These are phyloP conservation scores for Neotoma lepida DNA, from an alignment of 2,113 vertebrate species.

Conservation along the genomic window DNA sequence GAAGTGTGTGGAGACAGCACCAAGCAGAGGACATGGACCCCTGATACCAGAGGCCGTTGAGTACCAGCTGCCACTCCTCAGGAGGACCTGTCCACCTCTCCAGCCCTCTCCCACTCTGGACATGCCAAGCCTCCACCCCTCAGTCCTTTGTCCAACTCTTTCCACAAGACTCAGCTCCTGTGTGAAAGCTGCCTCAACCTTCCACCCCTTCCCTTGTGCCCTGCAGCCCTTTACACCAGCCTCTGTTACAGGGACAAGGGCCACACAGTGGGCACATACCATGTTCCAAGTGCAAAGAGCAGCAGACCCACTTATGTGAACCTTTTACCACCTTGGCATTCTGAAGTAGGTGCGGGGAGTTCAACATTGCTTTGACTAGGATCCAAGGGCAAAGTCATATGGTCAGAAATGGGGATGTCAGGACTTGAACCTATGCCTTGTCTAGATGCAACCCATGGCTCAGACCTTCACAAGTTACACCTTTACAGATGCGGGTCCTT, in stretches of 20 bases:
- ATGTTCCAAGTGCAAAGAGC: background rate
- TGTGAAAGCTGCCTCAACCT: background rate
- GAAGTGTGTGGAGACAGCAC: background rate
- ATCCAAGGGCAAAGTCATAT: background rate
- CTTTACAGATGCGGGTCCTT: accelerated
- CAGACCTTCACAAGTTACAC: accelerated
- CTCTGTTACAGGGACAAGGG: background rate
- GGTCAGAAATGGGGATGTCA: background rate
- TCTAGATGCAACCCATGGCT: accelerated
- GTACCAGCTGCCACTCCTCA: background rate
- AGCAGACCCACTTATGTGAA: accelerated
- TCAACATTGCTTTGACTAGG: background rate
- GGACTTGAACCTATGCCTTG: accelerated
- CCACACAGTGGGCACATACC: accelerated
- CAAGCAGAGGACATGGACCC: accelerated
- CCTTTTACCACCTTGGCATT: accelerated
- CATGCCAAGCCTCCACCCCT: background rate
- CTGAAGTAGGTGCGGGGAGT: accelerated
- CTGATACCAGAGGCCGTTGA: background rate
- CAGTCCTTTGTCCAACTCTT: background rate
- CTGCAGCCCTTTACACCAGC: too few relatives aligned
- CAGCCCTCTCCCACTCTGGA: background rate
- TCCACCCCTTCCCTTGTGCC: background rate
- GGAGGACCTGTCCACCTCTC: too few relatives aligned
- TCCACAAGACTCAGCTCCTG: background rate